Evolutionary conservation across 2,113 vertebrate species (phyloP), one percentile per base, ranked within the genome.

Genomic region (Plotosus lineatus): DNA sequence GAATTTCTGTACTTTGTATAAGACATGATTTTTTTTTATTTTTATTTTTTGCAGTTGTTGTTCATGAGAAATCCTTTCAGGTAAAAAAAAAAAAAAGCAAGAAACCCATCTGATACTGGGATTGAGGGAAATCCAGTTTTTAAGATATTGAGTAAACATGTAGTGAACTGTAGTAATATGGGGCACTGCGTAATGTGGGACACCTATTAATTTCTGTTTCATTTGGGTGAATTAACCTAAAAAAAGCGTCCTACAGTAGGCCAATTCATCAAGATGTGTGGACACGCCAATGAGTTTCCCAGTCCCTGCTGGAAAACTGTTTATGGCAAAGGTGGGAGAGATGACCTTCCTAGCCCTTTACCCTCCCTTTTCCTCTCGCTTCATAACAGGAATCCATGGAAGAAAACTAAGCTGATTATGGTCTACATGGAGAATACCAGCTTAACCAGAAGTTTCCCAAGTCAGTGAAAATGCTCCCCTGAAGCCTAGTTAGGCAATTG

Each of bases 391-490:
- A 78, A 73, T 69, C 77, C 61, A 79, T 38, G 11, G 33, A 69
- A 44, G 75, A 68, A 68, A 74, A 14, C 81, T 81, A 79, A 82
- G 75, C 68, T 87, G 56, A 81, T 87, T 87, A 86, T 26, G 42
- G 44, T 40, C 53, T 80, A 75, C 42, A 66, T 71, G 75, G 48
- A 81, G 78, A 77, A 58, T 60, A 17, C 42, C 4, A 76, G 78
- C 74, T 83, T 84, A 84, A 4, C 10, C 69, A 68, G 46, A 77
- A 81, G 72, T 79, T 69, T 56, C 44, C 48, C 79, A 82, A 80
- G 78, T 83, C 76, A 82, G 82, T 83, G 74, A 84, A 84, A 88
- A 81, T 48, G 66, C 66, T 80, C 78, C 79, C 81, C 75, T 4
- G 21, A 60, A 81, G 51, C 21, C 17, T 38, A 78, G 36, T 46